These are phyloP conservation scores for Ibycter americanus DNA, from an alignment of 2,797 vertebrate species.

Conservation along the genomic window DNA sequence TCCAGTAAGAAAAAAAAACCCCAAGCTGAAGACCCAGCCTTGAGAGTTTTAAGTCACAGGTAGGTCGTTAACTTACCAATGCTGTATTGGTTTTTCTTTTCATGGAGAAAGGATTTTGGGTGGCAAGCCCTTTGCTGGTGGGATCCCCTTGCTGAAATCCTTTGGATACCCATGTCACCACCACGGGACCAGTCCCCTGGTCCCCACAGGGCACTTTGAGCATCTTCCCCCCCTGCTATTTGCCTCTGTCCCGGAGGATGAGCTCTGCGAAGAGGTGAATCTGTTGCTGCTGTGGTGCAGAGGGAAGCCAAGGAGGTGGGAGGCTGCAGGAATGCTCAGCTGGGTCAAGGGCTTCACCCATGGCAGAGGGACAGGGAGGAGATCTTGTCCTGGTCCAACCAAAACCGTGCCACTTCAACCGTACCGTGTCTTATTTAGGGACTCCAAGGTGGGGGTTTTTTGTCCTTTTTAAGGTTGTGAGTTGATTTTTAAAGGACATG, in stretches of 20 bases:
- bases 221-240: background rate
- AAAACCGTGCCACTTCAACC: rapidly evolving
- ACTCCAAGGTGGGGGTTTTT: background rate
- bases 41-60: background rate
- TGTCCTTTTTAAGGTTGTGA: too few species aligned
- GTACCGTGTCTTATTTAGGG: rapidly evolving
- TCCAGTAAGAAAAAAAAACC: rapidly evolving
- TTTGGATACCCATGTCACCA: rapidly evolving
- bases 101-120: background rate
- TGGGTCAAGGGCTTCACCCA: background rate
- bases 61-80: rapidly evolving
- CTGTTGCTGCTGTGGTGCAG: background rate
- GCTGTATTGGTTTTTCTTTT: background rate
- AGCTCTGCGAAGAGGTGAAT: background rate
- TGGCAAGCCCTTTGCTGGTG: background rate
- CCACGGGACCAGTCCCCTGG: rapidly evolving
- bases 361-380: background rate
- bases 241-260: background rate
- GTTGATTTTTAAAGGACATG: background rate
- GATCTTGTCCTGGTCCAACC: background rate
- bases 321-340: background rate
- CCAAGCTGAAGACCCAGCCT: rapidly evolving
- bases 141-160: background rate
- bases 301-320: background rate
- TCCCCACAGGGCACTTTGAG: background rate